Conservation (phyloP, 1,140 invertebrate species). For the Probaryconus sp. region DNA sequence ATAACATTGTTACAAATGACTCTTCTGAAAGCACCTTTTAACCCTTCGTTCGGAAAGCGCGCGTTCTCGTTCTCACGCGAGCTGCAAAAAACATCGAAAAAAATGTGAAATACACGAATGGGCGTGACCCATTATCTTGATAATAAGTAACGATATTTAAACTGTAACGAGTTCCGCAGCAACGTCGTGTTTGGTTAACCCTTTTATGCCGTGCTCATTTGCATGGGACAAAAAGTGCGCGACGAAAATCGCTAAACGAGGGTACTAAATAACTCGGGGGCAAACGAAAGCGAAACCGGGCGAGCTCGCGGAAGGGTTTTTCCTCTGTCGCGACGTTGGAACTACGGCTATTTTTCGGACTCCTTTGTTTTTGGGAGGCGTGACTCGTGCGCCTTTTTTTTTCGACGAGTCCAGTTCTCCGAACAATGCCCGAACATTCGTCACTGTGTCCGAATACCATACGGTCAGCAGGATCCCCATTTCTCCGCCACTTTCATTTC, state of each 20-base stretch:
- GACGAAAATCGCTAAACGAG: conserved; percentile 39
- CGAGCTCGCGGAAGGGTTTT: conserved; percentile 31
- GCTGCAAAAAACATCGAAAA: conserved; percentile 39
- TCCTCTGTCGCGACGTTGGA: conserved; percentile 20
- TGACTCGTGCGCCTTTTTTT: conserved; percentile 49
- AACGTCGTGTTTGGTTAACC: conserved; percentile 48
- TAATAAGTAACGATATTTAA: conserved; percentile 73
- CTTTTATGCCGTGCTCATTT: conserved; percentile 64
- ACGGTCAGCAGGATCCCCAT: conserved; percentile 39
- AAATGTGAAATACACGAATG: conserved; percentile 60
- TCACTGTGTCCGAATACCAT: conserved; percentile 41
- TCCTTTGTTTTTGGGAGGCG: conserved; percentile 62
- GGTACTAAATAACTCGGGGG: conserved; percentile 13
- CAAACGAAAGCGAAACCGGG: conserved; percentile 21
- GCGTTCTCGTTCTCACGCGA: conserved; percentile 65
- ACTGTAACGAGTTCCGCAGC: conserved; percentile 63
- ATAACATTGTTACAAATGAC: conserved; percentile 51
- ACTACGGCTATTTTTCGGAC: conserved; percentile 48
- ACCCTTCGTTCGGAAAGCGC: conserved; percentile 36
- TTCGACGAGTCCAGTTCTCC: conserved; percentile 44
- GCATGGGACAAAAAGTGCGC: conserved; percentile 44
- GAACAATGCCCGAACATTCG: conserved; percentile 56
- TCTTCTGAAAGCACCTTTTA: conserved; percentile 31
- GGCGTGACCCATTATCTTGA: conserved; percentile 73
- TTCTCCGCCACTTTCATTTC: conserved; percentile 9